Evolutionary conservation across 2,113 vertebrate genomes (phyloP).

Genomic region (Phyllopteryx taeniolatus): DNA sequence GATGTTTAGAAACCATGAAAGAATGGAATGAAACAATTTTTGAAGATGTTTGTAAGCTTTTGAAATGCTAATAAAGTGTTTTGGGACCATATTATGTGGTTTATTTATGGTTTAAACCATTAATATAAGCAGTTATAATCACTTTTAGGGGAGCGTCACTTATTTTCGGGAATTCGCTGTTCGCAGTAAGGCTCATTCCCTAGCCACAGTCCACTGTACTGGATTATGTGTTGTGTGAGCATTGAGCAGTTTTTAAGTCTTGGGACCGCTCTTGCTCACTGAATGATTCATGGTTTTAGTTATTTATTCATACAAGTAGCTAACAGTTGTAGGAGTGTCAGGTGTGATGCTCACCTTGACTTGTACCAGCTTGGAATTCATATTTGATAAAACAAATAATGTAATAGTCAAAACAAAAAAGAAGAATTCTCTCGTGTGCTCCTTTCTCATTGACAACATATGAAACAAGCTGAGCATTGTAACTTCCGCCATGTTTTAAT

Average conservation of each 20-base stretch:
- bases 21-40: no score
- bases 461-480: conserved; percentile 33
- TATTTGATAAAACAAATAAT: neutral
- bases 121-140: neutral
- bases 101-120: neutral
- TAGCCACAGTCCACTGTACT: neutral
- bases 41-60: no score
- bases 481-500: conserved; percentile 54
- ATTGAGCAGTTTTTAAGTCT: conserved; percentile 1
- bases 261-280: neutral
- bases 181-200: neutral
- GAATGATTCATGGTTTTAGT: neutral
- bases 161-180: neutral
- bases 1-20: no score
- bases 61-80: no score
- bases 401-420: neutral
- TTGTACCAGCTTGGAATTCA: neutral
- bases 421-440: neutral
- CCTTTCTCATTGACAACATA: neutral
- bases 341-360: conserved; percentile 1
- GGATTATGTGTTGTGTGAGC: neutral
- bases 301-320: neutral
- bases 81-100: no score
- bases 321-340: neutral
- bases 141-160: neutral